Base-by-base conservation (phyloP, 2,888 invertebrate genomes). In the Thereva unica region DNA sequence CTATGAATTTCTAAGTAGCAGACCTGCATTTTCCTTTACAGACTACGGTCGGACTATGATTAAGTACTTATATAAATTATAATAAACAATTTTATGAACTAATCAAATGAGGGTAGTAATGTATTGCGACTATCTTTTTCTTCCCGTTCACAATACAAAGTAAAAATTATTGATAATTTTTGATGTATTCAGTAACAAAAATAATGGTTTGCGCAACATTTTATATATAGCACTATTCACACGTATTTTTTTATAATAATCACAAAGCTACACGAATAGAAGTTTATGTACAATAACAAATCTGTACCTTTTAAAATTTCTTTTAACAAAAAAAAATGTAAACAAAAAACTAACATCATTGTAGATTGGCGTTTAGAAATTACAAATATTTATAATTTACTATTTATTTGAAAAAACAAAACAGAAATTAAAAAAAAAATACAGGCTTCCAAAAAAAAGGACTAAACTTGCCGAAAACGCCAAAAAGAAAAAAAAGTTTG, bases 401-500 rank as follows among this genome's bases (percentile, higher is more conserved):
- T 23, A 23, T 23, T 23, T 23, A 23, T 23, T 23, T 10, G 10
- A 40, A 49, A 47, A 34, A 59, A 40, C 37, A 41, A 23, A 61
- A 8, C 34, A 40, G 5, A 23, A 50, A 34, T 50, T 38, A 7
- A 12, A 7, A 42, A 40, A 61, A 61, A 61, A 57, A 23, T 23
- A 23, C 23, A 23, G 23, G 23, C 23, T 23, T 45, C 35, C 35
- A 57, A 44, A n/a, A 8, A 12, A 57, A 61, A 47, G 45, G 12
- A 35, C 59, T 54, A 54, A 12, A 67, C 68, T 69, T 64, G 69
- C 64, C 66, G 67, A 70, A 23, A 23, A 57, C 71, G 68, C 69
- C 71, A 64, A 68, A 67, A 59, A 70, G 61, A 67, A 66, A 66
- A 57, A 42, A 68, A 52, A 67, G 47, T 59, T 57, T 57, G 64